A percentile compares a stretch with the other conserved stretches of the same genome.
phyloP scores from a whole-genome alignment of 92 coral and sea anemone species.

The Epizoanthus stellaris region DNA sequence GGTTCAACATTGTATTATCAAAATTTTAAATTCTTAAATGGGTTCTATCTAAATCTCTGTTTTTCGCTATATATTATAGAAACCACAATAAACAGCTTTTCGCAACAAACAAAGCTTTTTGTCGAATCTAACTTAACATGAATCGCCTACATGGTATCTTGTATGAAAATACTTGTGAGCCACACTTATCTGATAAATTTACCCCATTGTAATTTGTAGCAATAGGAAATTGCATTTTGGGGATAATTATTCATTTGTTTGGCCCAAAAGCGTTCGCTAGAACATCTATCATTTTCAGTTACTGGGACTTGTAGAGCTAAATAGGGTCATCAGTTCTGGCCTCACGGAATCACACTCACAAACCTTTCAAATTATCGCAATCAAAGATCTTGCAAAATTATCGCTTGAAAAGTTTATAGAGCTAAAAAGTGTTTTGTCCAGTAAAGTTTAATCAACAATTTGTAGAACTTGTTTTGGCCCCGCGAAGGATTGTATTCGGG shows the following conservation, averaged over 20 bases:
- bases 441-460: background rate
- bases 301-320: background rate
- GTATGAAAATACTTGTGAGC: background rate
- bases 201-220: background rate
- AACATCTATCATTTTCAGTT: background rate
- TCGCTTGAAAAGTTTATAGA: background rate
- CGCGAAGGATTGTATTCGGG: background rate
- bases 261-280: background rate
- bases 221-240: constrained; percentile 16
- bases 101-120: background rate
- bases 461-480: background rate
- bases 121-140: background rate
- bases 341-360: background rate
- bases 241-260: background rate
- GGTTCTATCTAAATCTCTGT: background rate
- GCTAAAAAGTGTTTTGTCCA: background rate
- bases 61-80: background rate
- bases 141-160: background rate
- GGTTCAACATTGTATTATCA: background rate
- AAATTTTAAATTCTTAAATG: background rate
- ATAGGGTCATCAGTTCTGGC: background rate
- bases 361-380: too few species aligned
- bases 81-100: background rate
- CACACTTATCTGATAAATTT: background rate
- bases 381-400: too few species aligned